phyloP scores from a whole-genome alignment of 2,113 vertebrate genomes.

The Percopsis transmontana region DNA sequence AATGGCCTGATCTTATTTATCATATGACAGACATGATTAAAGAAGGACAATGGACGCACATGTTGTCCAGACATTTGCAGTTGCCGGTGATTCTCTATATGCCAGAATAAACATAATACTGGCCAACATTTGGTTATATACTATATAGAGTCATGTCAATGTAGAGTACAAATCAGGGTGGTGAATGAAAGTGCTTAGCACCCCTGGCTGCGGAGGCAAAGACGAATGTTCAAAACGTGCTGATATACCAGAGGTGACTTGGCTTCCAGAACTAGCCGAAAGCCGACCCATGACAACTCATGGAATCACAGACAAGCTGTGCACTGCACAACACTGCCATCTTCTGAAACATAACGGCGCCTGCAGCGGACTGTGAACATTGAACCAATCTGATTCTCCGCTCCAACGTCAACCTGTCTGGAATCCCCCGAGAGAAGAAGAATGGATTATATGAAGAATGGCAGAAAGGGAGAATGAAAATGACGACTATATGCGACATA shows the following conservation, averaged over 20 bases:
- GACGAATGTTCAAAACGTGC: background rate
- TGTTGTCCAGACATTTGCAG: background rate
- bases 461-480: background rate
- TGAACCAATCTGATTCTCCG: slow-evolving; percentile 42
- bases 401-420: slow-evolving; percentile 21
- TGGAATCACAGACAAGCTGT: slow-evolving; percentile 14
- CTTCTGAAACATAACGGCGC: slow-evolving; percentile 53
- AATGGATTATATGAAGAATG: background rate
- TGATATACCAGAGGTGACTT: background rate
- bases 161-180: background rate
- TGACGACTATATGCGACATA: background rate
- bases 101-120: background rate
- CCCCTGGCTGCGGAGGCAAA: background rate
- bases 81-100: background rate
- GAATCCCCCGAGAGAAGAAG: background rate
- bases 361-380: slow-evolving; percentile 47
- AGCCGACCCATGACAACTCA: slow-evolving; percentile 16
- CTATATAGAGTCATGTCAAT: background rate
- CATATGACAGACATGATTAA: background rate
- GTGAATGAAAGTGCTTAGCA: background rate
- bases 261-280: too few species aligned
- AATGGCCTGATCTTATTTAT: background rate
- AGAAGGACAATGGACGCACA: background rate
- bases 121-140: background rate
- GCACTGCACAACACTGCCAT: slow-evolving; percentile 59